Evolutionary conservation across 2,888 invertebrate species (phyloP).

Genomic region (Melanargia galathea): DNA sequence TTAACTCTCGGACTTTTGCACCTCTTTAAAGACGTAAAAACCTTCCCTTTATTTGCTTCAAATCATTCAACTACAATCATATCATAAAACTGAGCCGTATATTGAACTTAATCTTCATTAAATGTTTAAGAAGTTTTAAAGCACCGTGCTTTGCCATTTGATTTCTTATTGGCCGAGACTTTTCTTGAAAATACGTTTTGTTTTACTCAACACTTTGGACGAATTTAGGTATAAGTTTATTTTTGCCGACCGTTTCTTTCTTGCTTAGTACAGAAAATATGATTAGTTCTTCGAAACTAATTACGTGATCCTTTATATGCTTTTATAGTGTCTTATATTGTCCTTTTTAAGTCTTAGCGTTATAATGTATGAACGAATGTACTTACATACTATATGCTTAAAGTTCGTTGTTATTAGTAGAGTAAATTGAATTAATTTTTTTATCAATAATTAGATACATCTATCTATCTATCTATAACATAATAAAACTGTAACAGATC

Average conservation of each 20-base stretch:
- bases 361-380: too few species aligned
- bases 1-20: background rate
- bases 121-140: conserved; percentile 3
- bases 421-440: too few species aligned
- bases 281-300: background rate
- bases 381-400: background rate
- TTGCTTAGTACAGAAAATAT: background rate
- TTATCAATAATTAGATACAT: too few species aligned
- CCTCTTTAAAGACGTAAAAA: background rate
- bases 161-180: conserved; percentile 16
- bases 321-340: background rate
- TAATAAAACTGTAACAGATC: too few species aligned
- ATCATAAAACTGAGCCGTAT: too few species aligned
- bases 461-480: too few species aligned
- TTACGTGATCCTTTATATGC: background rate
- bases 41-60: background rate
- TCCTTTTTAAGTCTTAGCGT: background rate
- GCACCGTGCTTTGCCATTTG: conserved; percentile 13
- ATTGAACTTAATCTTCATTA: background rate
- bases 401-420: background rate
- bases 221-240: conserved; percentile 10
- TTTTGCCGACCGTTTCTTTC: conserved; percentile 3
- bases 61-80: background rate
- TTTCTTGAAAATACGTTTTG: conserved; percentile 9
- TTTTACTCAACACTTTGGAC: background rate